These are phyloP conservation scores for Drosophila tripunctata DNA, from an alignment of 2,888 invertebrate genomes.

Conservation along the genomic window DNA sequence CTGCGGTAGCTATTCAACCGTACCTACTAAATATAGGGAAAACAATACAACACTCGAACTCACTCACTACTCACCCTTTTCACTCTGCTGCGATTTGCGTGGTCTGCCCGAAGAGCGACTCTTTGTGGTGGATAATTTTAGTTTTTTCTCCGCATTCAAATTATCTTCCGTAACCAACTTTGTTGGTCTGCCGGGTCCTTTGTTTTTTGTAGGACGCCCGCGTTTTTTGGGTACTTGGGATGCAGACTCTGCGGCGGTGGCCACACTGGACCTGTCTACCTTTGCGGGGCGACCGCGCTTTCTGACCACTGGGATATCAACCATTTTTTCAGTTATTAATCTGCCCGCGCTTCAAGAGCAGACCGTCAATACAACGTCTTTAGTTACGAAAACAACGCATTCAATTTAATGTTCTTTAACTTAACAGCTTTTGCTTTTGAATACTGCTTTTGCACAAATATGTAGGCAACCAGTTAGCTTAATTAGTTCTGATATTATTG, in stretches of 20 bases:
- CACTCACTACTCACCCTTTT: constrained; percentile 55
- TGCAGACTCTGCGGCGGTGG: constrained; percentile 14
- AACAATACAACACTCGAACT: too few species aligned
- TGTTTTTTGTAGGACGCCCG: constrained; percentile 66
- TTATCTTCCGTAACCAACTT: too few species aligned
- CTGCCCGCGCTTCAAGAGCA: too few species aligned
- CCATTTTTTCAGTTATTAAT: constrained; percentile 33
- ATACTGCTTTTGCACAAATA: too few species aligned
- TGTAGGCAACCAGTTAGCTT: too few species aligned
- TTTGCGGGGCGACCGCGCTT: constrained; percentile 65
- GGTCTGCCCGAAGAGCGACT: constrained; percentile 67
- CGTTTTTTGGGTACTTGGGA: constrained; percentile 66
- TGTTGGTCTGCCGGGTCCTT: constrained; percentile 65
- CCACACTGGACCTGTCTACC: not conserved
- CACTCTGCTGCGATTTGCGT: constrained; percentile 67
- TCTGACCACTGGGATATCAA: constrained; percentile 43
- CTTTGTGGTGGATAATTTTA: constrained; percentile 42
- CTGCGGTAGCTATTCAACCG: not conserved
- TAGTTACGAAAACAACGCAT: not conserved
- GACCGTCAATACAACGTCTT: too few species aligned
- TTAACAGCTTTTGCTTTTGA: too few species aligned
- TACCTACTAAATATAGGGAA: not conserved
- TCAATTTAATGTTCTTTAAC: too few species aligned
- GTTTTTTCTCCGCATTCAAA: too few species aligned
- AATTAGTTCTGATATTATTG: too few species aligned